Evolutionary conservation across 2,113 vertebrate species (phyloP).

Genomic region (Plestiodon gilberti): DNA sequence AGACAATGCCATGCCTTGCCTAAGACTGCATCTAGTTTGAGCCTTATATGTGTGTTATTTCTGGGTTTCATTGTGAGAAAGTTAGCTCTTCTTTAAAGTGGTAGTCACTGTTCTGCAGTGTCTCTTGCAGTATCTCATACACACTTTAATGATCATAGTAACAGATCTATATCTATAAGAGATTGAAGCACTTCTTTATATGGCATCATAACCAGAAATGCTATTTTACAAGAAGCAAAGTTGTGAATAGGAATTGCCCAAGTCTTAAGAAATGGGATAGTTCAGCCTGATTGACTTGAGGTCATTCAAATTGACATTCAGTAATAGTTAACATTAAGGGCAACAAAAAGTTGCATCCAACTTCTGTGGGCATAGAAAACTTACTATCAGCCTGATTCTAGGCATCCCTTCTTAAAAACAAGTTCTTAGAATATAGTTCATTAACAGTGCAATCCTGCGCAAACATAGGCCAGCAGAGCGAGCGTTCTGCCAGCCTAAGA

Average conservation of each 20-base stretch:
- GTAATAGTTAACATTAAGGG: neutral
- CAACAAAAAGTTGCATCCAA: neutral
- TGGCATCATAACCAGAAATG: neutral
- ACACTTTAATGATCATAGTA: neutral
- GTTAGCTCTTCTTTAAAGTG: neutral
- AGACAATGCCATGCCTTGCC: neutral
- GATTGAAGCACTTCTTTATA: neutral
- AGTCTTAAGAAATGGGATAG: neutral
- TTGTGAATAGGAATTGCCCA: neutral
- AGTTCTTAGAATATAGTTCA: neutral
- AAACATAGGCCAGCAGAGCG: no score
- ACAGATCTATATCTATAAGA: neutral
- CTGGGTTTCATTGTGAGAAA: neutral
- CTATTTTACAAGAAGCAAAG: neutral
- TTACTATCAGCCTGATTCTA: neutral
- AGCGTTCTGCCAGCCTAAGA: no score
- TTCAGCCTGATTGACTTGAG: neutral
- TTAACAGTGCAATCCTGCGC: no score
- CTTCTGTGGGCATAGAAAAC: neutral
- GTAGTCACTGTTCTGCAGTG: neutral
- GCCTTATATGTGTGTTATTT: neutral
- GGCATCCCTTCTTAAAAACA: neutral
- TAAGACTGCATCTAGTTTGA: neutral
- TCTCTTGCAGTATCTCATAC: neutral
- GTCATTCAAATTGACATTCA: neutral